Base-by-base conservation (phyloP, 2,113 vertebrate species). In the Lucifuga dentata region DNA sequence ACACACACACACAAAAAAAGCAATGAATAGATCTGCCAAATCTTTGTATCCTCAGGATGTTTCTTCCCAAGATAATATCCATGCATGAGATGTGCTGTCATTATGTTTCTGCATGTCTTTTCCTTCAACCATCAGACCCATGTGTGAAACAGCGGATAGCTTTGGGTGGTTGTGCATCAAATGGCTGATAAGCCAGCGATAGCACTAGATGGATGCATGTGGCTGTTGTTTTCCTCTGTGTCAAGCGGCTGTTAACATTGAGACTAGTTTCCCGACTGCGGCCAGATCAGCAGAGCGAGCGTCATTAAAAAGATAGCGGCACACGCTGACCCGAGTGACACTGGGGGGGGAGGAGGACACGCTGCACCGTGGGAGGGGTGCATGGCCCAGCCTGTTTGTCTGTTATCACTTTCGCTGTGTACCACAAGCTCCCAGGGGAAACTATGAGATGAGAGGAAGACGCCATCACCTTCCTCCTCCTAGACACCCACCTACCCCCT, bases 381-480 rank as follows among this genome's bases (percentile, higher is more conserved):
- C 59, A 40, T 81, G 60, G 66, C 58, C 88, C 90, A 87, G 90
- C 86, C 87, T 91, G 86, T 92, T 88, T 94, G 92, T 94, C 95
- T 95, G 94, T 95, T 95, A 94, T 94, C 95, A 92, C 92, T 89
- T 90, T 87, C 92, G 94, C 93, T 89, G 92, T 94, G 91, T 83
- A 93, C 92, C 92, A 90, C 90, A 83, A 93, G 93, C 90, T 96
- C 94, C 94, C 92, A 55, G 78, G 81, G 83, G 86, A 81, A 79
- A 67, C 68, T 53, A 52, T 11, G 68, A 90, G 93, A 95, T 91
- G 44, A 87, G 90, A 88, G 85, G 92, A 96, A 95, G 95, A 96
- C 93, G 93, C 90, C 92, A 95, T 96, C 94, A 95, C 95, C 94
- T 95, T 95, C 84, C 73, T 78, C 73, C 78, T 70, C 83, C 66